Percentiles rank a stretch among this genome's conserved stretches.
These are phyloP conservation scores for Spermophilus dauricus DNA, from an alignment of 2,113 vertebrate species.

Conservation along the genomic window DNA sequence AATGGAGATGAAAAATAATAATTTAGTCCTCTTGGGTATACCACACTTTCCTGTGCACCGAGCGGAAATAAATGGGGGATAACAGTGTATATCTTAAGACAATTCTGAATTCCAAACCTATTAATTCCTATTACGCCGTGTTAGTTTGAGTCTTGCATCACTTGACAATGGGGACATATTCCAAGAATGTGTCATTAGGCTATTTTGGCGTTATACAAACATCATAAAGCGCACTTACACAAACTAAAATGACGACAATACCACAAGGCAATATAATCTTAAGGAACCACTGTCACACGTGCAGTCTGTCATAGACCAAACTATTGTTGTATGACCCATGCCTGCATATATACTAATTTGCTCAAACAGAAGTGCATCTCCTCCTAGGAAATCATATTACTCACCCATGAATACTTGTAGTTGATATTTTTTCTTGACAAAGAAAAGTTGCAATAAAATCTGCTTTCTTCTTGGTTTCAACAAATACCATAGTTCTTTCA, in stretches of 20 bases:
- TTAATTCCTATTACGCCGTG: not conserved
- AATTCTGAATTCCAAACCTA: conserved; percentile 20
- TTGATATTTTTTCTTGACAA: conserved; percentile 94
- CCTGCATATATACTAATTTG: not conserved
- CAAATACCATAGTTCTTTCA: conserved; percentile 96
- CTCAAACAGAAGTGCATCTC: not conserved
- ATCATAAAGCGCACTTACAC: not conserved
- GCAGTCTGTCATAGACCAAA: not conserved
- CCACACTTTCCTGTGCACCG: not conserved
- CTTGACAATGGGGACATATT: not conserved
- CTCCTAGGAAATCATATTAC: conserved; percentile 38
- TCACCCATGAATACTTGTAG: conserved; percentile 98
- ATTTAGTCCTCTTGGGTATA: not conserved
- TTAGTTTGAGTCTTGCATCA: not conserved
- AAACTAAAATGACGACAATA: not conserved
- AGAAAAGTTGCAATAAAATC: conserved; percentile 96
- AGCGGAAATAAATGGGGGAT: not conserved
- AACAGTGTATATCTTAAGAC: not conserved
- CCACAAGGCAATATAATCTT: not conserved
- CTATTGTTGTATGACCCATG: not conserved
- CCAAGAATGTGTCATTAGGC: not conserved
- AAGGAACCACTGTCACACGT: not conserved
- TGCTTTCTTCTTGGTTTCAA: conserved; percentile 95
- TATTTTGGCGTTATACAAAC: not conserved
- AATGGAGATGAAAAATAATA: not conserved